Percentiles rank a stretch among this genome's conserved stretches.
phyloP scores from a whole-genome alignment of 2,113 vertebrate species.

The Gymnobelideus leadbeateri region DNA sequence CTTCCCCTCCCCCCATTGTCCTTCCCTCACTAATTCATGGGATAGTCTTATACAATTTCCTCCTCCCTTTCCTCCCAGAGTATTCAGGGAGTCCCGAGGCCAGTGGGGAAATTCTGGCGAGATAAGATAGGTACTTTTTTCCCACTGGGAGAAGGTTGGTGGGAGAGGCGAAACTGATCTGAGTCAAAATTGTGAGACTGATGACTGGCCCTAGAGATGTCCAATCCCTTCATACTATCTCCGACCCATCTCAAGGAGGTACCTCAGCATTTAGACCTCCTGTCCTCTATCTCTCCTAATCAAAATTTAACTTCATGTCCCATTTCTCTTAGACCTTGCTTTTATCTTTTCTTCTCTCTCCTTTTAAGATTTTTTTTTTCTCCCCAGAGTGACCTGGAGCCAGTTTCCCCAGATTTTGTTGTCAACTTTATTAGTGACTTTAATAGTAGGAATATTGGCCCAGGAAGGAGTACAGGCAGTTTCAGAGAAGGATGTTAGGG shows the following conservation, averaged over 20 bases:
- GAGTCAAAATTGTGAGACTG: background rate
- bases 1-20: conserved; percentile 8
- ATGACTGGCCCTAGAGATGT: background rate
- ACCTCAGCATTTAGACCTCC: background rate
- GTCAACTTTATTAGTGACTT: background rate
- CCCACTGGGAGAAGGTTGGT: background rate
- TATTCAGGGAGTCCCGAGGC: background rate
- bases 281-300: background rate
- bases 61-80: conserved; percentile 48
- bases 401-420: background rate
- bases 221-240: too few species aligned
- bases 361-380: background rate
- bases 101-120: background rate
- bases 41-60: conserved; percentile 76
- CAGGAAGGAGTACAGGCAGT: background rate
- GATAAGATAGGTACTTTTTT: background rate
- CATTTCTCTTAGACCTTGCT: background rate
- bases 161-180: background rate
- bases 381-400: background rate
- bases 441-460: background rate
- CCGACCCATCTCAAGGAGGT: background rate
- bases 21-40: conserved; percentile 69
- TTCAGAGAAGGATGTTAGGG: background rate
- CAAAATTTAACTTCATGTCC: background rate
- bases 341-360: background rate